These are phyloP conservation scores for Drosophila fuyamai DNA, from an alignment of 1,140 invertebrate genomes.

Conservation along the genomic window DNA sequence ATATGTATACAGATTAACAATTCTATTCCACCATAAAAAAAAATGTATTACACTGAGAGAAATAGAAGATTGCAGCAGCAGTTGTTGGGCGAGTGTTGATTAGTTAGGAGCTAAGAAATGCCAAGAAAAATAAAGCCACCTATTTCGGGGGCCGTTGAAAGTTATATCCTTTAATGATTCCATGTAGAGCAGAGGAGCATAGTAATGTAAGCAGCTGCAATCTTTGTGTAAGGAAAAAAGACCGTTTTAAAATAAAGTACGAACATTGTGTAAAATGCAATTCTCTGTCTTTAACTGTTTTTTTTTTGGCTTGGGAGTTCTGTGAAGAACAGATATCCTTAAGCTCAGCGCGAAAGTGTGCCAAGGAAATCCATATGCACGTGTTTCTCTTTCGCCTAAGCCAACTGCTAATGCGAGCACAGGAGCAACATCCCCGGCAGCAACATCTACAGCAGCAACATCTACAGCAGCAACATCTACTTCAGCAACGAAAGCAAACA, in stretches of 20 bases:
- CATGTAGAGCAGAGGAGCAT: slow-evolving; percentile 11
- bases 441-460: slow-evolving; percentile 1
- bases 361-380: slow-evolving; percentile 62
- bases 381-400: slow-evolving; percentile 58
- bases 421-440: slow-evolving; percentile 24
- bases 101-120: slow-evolving; percentile 52
- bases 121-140: slow-evolving; percentile 5
- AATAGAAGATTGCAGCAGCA: slow-evolving; percentile 16
- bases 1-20: slow-evolving; percentile 27
- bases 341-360: slow-evolving; percentile 55
- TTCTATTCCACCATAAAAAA: slow-evolving; percentile 48
- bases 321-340: slow-evolving; percentile 3
- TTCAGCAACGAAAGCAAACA: slow-evolving; percentile 15
- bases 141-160: slow-evolving; percentile 1
- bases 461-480: slow-evolving; percentile 12
- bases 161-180: slow-evolving; percentile 40
- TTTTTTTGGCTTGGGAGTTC: slow-evolving; percentile 1
- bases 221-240: slow-evolving; percentile 47
- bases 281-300: slow-evolving; percentile 21
- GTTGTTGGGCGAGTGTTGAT: slow-evolving; percentile 39
- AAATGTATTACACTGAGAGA: slow-evolving; percentile 38
- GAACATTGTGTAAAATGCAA: slow-evolving; percentile 55
- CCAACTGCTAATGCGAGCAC: slow-evolving; percentile 56
- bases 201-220: slow-evolving; percentile 47
- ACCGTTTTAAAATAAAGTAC: slow-evolving; percentile 57